phyloP scores from a whole-genome alignment of 1,140 invertebrate genomes.

The Tribolium castaneum region DNA sequence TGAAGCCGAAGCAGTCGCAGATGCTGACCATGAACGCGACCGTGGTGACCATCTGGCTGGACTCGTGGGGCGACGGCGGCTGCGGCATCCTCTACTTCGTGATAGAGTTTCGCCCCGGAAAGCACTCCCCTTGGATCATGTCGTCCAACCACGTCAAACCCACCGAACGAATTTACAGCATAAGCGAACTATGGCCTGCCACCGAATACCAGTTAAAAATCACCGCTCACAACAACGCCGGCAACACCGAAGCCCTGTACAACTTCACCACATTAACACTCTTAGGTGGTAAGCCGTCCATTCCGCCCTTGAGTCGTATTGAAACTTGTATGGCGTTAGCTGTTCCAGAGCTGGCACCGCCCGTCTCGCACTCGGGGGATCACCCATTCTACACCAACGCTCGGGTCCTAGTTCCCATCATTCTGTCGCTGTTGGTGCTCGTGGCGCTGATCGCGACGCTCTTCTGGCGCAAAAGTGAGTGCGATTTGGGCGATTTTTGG shows the following conservation, averaged over 20 bases:
- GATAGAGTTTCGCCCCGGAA: conserved; percentile 69
- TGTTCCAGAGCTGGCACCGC: conserved; percentile 70
- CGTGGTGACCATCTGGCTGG: conserved; percentile 87
- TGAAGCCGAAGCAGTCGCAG: conserved; percentile 84
- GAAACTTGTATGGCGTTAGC: conserved; percentile 60
- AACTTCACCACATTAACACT: conserved; percentile 85
- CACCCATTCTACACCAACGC: conserved; percentile 77
- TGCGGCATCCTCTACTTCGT: conserved; percentile 91
- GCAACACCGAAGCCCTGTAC: conserved; percentile 87
- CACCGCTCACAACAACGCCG: conserved; percentile 92
- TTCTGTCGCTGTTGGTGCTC: conserved; percentile 74
- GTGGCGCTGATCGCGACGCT: conserved; percentile 71
- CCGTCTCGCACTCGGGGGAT: conserved; percentile 70
- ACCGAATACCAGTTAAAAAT: conserved; percentile 89
- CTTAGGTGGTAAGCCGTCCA: conserved; percentile 72
- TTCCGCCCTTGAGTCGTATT: conserved; percentile 35
- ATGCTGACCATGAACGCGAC: conserved; percentile 90
- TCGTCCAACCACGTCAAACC: conserved; percentile 81
- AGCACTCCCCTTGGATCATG: conserved; percentile 73
- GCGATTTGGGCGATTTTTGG: neutral
- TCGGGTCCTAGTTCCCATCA: conserved; percentile 76
- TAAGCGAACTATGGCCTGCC: conserved; percentile 83
- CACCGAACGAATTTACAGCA: conserved; percentile 81
- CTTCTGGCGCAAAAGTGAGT: conserved; percentile 74
- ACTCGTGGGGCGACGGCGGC: conserved; percentile 89